Evolutionary conservation across 2,113 vertebrate genomes (phyloP), one percentile per base, ranked within the genome.

Genomic region (Cichladusa arquata): DNA sequence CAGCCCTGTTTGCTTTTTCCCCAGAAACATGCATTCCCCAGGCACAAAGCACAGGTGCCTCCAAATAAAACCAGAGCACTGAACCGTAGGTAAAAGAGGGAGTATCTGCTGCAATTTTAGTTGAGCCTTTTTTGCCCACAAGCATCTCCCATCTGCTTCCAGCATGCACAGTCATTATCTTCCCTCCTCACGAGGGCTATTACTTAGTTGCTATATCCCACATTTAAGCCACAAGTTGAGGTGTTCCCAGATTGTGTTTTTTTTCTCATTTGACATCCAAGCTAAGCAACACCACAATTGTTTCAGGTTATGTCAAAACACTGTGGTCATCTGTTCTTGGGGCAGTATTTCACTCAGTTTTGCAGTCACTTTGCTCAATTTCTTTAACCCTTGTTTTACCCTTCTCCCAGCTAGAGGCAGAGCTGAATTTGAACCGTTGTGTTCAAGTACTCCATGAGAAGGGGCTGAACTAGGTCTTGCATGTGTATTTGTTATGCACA

Each of bases 301-400:
- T 86, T 93, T 92, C 88, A 88, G 54, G 26, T 90, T 88, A 54
- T 26, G 56, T 78, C 88, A 88, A 73, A 95, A 86, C 42, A 44
- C 34, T 92, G 60, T 7, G 54, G 54, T 87, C 42, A 72, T 57
- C 62, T 86, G 40, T 38, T 93, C 88, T 58, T 66, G 9, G 24
- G 62, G 56, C 82, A 94, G 5, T 54, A 83, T 66, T 93, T 82
- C 86, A 88, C 40, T 81, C 31, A 25, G 28, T 72, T 76, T 79
- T 71, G 57, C 40, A 90, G 92, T 45, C 36, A 20, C 34, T 69
- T 80, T 42, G 42, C 88, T 73, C 7, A 2, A 44, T 88, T 90
- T 92, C 76, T 82, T 93, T 82, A 92, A 92, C 31, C 8, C 33
- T 45, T 79, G 25, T 69, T 78, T 61, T 36, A 54, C 24, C 19